Conservation (phyloP, 1,140 invertebrate species). For the Orchesella cincta region DNA sequence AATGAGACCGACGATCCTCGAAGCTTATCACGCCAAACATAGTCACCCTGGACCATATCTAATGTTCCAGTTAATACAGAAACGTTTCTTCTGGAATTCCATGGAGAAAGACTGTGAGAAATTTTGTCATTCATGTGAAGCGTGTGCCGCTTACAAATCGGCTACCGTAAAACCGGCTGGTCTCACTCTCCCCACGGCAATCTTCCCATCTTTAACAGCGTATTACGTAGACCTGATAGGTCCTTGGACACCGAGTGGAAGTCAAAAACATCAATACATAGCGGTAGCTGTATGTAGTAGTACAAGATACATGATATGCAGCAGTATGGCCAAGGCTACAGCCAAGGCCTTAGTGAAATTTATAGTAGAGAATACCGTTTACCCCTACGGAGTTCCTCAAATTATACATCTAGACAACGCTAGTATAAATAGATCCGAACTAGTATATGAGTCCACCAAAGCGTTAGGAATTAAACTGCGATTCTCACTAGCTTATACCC, state of each 20-base stretch:
- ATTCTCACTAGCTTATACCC: not conserved
- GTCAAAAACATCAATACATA: not conserved
- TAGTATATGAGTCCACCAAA: not conserved
- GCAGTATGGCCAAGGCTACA: not conserved
- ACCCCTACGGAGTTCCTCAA: not conserved
- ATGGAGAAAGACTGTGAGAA: too few relatives aligned
- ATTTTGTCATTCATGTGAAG: too few relatives aligned
- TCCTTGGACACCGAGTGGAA: not conserved
- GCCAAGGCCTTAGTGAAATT: not conserved
- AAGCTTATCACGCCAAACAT: too few relatives aligned
- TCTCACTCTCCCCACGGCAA: not conserved
- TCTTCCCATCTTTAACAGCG: not conserved
- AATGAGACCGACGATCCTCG: too few relatives aligned
- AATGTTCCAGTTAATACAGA: too few relatives aligned
- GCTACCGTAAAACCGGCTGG: not conserved
- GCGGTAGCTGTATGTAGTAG: not conserved
- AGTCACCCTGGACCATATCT: too few relatives aligned
- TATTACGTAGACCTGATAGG: not conserved
- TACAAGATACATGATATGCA: not conserved
- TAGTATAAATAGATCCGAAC: not conserved
- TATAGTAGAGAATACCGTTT: not conserved
- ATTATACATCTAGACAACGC: not conserved
- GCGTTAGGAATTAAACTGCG: not conserved
- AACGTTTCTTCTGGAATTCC: too few relatives aligned
- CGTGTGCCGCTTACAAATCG: too few relatives aligned